These are phyloP conservation scores for Drosophila nigrodunni DNA, from an alignment of 1,140 invertebrate genomes.

Conservation along the genomic window DNA sequence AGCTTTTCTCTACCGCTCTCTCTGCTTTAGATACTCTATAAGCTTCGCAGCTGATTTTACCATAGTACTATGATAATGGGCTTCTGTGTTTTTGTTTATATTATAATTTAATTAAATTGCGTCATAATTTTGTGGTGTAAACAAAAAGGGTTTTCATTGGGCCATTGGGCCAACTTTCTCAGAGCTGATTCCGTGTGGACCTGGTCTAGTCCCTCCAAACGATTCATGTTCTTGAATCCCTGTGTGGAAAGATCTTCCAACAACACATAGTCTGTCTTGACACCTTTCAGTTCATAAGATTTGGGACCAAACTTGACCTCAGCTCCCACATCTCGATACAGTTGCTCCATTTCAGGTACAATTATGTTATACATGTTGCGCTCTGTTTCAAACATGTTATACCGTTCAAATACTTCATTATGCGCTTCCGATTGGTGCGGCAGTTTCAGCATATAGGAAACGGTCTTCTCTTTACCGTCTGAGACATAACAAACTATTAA, in stretches of 20 bases:
- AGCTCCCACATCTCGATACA: conserved; percentile 74
- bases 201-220: conserved; percentile 85
- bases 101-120: no score
- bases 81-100: no score
- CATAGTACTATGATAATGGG: no score
- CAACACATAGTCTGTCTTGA: conserved; percentile 71
- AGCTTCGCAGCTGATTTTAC: no score
- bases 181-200: conserved; percentile 85
- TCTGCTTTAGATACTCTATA: neutral
- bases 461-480: conserved; percentile 26
- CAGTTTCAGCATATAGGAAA: conserved; percentile 68
- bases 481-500: neutral
- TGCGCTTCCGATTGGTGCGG: conserved; percentile 44
- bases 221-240: conserved; percentile 85
- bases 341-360: conserved; percentile 69
- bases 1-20: neutral
- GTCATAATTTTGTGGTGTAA: no score
- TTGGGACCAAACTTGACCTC: conserved; percentile 57
- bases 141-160: conserved; percentile 42
- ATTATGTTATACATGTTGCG: conserved; percentile 48
- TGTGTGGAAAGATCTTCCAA: conserved; percentile 86
- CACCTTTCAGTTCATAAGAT: conserved; percentile 51
- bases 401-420: conserved; percentile 50
- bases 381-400: conserved; percentile 62
- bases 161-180: conserved; percentile 86